Evolutionary conservation across 2,797 vertebrate species (phyloP).

Genomic region (Hapalemur alaotrensis): DNA sequence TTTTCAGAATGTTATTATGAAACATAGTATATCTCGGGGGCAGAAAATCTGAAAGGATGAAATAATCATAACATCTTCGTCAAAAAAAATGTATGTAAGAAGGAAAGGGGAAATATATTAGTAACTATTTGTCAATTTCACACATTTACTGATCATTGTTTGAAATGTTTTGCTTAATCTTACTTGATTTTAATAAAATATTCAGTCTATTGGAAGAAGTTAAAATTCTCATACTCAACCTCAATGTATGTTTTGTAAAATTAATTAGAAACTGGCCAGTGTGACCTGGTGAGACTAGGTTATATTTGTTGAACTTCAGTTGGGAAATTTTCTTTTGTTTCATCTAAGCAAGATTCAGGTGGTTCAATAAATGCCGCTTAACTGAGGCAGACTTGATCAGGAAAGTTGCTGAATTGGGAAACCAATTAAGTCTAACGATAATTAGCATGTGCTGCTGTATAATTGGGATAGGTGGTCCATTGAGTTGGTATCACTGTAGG

Average conservation of each 20-base stretch:
- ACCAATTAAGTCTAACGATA: conserved; percentile 79
- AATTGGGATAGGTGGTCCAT: conserved; percentile 78
- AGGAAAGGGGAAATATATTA: neutral
- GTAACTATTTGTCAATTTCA: conserved; percentile 50
- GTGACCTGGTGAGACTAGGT: conserved; percentile 62
- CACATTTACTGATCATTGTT: conserved; percentile 17
- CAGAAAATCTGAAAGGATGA: conserved; percentile 14
- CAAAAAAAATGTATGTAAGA: neutral
- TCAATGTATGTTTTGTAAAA: conserved; percentile 45
- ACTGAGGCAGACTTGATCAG: conserved; percentile 74
- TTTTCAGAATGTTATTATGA: neutral
- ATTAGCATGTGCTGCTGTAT: conserved; percentile 69
- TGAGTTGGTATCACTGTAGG: conserved; percentile 70
- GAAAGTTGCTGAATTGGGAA: conserved; percentile 78
- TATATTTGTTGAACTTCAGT: conserved; percentile 67
- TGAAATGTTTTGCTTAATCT: conserved; percentile 42
- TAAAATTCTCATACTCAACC: neutral
- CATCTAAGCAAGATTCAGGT: conserved; percentile 76
- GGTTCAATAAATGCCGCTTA: conserved; percentile 75
- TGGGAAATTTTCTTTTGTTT: conserved; percentile 69
- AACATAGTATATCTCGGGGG: neutral
- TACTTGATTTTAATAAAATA: conserved; percentile 61
- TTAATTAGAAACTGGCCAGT: conserved; percentile 73
- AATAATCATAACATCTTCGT: neutral
- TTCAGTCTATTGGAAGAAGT: conserved; percentile 53